A percentile compares a stretch with the other conserved stretches of the same genome.
Conservation (phyloP, 2,113 vertebrate genomes). For the Periophthalmodon schlosseri region DNA sequence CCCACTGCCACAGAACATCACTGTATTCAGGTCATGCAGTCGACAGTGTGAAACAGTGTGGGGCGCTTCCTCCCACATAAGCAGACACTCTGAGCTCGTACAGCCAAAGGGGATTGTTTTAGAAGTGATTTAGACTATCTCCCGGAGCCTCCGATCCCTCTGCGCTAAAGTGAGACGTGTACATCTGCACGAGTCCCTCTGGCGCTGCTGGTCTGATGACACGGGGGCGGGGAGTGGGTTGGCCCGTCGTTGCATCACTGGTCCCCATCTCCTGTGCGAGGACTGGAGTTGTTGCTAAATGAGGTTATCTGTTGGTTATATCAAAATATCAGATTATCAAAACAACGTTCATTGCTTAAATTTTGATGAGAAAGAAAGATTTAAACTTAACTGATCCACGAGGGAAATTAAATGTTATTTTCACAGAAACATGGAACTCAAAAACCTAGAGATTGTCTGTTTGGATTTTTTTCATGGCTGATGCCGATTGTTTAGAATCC, state of each 20-base stretch:
- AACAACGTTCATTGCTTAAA: neutral
- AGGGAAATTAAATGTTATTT: neutral
- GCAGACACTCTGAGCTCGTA: slow-evolving; percentile 22
- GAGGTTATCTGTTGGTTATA: neutral
- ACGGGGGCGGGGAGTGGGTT: neutral
- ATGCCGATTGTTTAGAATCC: too few relatives aligned
- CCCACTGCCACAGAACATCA: neutral
- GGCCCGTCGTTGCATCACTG: slow-evolving; percentile 3
- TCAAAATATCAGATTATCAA: neutral
- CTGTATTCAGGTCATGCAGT: neutral
- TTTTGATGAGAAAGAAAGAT: neutral
- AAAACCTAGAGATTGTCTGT: too few relatives aligned
- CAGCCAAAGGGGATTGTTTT: slow-evolving; percentile 14
- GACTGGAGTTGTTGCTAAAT: neutral
- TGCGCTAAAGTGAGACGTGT: neutral
- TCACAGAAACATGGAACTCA: too few relatives aligned
- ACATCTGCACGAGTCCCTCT: neutral
- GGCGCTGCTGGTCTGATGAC: neutral
- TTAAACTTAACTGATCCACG: neutral
- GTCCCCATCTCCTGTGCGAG: neutral
- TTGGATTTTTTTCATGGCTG: too few relatives aligned
- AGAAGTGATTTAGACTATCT: slow-evolving; percentile 16
- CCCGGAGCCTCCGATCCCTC: neutral
- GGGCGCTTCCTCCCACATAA: slow-evolving; percentile 24
- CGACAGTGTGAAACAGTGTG: neutral